Evolutionary conservation across 2,888 invertebrate genomes (phyloP).

Genomic region (Carterocephalus palaemon): DNA sequence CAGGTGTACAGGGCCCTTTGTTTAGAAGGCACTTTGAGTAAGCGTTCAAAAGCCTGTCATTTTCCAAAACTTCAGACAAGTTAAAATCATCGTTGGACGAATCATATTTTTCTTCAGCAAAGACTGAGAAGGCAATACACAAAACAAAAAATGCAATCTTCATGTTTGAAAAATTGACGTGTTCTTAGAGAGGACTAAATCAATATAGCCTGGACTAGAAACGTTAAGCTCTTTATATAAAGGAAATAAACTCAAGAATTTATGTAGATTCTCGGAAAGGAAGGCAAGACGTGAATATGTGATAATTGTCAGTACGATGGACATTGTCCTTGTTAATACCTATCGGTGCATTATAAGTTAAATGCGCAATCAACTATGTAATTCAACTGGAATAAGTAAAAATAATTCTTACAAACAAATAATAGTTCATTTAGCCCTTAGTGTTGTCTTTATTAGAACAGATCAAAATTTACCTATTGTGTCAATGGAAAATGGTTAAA

Average conservation of each 20-base stretch:
- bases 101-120: conserved; percentile 75
- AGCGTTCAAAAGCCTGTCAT: conserved; percentile 81
- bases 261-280: conserved; percentile 31
- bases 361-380: conserved; percentile 4
- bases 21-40: conserved; percentile 84
- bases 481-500: no score
- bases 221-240: conserved; percentile 26
- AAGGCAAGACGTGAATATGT: conserved; percentile 29
- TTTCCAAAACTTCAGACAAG: conserved; percentile 81
- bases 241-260: conserved; percentile 22
- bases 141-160: conserved; percentile 45
- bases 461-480: no score
- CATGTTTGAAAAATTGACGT: conserved; percentile 39
- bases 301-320: conserved; percentile 27
- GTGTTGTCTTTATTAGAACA: no score
- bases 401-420: conserved; percentile 9
- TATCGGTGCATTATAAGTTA: conserved; percentile 7
- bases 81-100: conserved; percentile 82
- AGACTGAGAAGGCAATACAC: conserved; percentile 41
- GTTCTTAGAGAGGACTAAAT: conserved; percentile 18
- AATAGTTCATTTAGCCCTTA: neutral
- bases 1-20: conserved; percentile 83
- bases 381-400: conserved; percentile 7
- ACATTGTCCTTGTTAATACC: conserved; percentile 28
- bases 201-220: conserved; percentile 28